phyloP scores from a whole-genome alignment of 2,113 vertebrate species.

The Bucco capensis region DNA sequence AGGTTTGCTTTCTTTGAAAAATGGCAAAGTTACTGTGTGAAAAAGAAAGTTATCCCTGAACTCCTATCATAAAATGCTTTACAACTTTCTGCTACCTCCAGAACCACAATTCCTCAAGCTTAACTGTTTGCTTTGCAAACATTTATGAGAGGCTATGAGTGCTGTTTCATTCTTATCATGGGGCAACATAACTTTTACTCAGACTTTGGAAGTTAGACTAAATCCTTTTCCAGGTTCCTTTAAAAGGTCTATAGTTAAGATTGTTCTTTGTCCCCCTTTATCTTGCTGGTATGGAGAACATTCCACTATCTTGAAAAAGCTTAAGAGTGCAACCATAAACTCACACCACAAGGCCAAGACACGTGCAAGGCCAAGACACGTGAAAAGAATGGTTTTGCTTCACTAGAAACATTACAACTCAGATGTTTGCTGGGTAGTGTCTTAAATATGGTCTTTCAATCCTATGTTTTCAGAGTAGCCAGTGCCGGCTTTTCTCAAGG shows the following conservation, averaged over 20 bases:
- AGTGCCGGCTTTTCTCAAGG: not conserved
- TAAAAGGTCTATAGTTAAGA: not conserved
- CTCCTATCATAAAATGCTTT: not conserved
- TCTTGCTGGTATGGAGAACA: not conserved
- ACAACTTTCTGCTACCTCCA: not conserved
- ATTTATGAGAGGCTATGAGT: not conserved
- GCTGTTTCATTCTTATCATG: not conserved
- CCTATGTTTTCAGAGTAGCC: not conserved
- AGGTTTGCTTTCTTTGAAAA: not conserved
- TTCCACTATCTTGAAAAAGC: not conserved
- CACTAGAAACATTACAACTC: not conserved
- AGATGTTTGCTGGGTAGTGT: not conserved
- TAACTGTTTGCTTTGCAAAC: not conserved
- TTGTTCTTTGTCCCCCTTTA: constrained; percentile 4
- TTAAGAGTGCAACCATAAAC: not conserved
- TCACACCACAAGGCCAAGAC: not conserved
- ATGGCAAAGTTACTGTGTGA: not conserved
- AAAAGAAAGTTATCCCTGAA: not conserved
- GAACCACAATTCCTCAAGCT: not conserved
- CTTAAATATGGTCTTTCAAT: not conserved
- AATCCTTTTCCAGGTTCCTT: not conserved
- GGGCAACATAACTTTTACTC: not conserved
- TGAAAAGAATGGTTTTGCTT: not conserved
- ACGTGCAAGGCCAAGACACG: rapidly evolving
- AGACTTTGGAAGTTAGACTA: not conserved